Conservation (phyloP, 1,140 invertebrate species). For the Varroa destructor region DNA sequence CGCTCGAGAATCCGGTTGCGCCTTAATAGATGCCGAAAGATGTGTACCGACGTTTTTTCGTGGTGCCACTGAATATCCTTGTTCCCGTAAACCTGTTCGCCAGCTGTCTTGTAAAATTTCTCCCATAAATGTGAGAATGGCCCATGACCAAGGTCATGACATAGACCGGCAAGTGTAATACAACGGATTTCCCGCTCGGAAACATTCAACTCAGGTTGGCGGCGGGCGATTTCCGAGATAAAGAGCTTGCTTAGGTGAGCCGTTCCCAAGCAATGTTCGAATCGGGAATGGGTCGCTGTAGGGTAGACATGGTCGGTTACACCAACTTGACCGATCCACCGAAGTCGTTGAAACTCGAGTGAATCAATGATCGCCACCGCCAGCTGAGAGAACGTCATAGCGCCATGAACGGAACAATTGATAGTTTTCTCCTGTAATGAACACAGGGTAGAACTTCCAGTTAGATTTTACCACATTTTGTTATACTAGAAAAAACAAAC, state of each 20-base stretch:
- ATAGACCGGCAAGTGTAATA: conserved; percentile 51
- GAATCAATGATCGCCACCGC: conserved; percentile 50
- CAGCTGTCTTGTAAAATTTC: conserved; percentile 35
- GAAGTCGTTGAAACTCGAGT: conserved; percentile 50
- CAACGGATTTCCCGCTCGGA: conserved; percentile 43
- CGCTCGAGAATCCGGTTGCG: conserved; percentile 25
- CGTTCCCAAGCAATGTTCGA: conserved; percentile 52
- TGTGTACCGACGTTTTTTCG: conserved; percentile 28
- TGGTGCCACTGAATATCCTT: not conserved
- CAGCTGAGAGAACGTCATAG: conserved; percentile 42
- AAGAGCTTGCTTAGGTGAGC: conserved; percentile 42
- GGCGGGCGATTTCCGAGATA: conserved; percentile 36
- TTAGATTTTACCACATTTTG: not conserved
- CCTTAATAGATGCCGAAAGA: conserved; percentile 27
- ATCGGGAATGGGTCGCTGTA: conserved; percentile 47
- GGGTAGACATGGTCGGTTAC: conserved; percentile 47
- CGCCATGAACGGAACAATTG: conserved; percentile 43
- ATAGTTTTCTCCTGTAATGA: not conserved
- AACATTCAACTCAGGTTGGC: conserved; percentile 44
- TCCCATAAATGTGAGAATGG: conserved; percentile 54
- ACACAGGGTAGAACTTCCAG: not conserved
- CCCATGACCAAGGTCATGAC: conserved; percentile 56
- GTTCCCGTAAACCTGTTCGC: conserved; percentile 25
- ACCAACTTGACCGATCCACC: conserved; percentile 49
- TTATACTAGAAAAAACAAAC: not conserved